Base-by-base conservation (phyloP, 2,888 invertebrate species). In the Tachina lurida region DNA sequence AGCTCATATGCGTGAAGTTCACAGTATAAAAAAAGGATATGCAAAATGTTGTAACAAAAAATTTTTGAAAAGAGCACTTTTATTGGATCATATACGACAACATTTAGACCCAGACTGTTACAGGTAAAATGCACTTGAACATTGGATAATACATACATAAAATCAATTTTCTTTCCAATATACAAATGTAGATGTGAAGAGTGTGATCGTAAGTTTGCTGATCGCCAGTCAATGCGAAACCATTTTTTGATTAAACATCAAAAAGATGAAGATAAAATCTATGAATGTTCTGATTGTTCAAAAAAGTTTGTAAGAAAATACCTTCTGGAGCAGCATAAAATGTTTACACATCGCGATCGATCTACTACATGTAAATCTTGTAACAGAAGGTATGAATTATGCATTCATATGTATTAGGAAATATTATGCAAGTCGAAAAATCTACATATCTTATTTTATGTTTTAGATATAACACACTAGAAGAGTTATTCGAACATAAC, bases 231-330 rank as follows among this genome's bases (percentile, higher is more conserved):
- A 52, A 87, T 93, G 87, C 90, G 91, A 39, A 92, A 92, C 45
- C 93, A 93, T 54, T 90, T 91, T 86, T 87, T 91, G 43, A 87
- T 92, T 0, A 91, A 91, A 85, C 92, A 92, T 63, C 91, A 92
- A 86, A 90, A 91, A 4, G 91, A 92, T 13, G 92, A 91, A 63
- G 89, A 90, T 67, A 91, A 91, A 86, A 90, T 89, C 12, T 90
- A 89, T 79, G 89, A 90, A 77, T 93, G 93, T 84, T 90, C 91
- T 19, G 89, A 90, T 60, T 93, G 93, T 79, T 89, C 91, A 0
- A 92, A 92, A 81, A 89, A 90, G 17, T 93, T 91, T 74, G 91
- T 91, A 2, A 92, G 91, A 73, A 91, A 91, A 87, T 92, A 92
- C 88, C 88, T 92, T 17, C 75, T 92, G 19, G 91, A 92, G 49